These are phyloP conservation scores for Upupa epops DNA, from an alignment of 2,113 vertebrate genomes.

Conservation along the genomic window DNA sequence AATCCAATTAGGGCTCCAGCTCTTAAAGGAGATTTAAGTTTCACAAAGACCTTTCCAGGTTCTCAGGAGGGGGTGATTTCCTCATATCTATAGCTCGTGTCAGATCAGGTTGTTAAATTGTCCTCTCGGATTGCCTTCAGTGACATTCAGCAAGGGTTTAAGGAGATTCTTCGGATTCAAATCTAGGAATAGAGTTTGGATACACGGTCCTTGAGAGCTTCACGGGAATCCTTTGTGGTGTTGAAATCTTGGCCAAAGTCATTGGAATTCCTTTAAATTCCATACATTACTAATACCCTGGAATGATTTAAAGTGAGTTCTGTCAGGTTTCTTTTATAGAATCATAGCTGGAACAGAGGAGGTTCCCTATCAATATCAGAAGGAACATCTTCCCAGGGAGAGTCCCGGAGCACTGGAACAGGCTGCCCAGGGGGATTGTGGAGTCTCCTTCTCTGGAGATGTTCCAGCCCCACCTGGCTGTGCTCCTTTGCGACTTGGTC, in stretches of 20 bases:
- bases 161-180: neutral
- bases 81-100: neutral
- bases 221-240: neutral
- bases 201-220: neutral
- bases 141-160: neutral
- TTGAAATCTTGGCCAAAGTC: neutral
- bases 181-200: neutral
- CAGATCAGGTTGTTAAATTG: neutral
- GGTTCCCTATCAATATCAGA: too few relatives aligned
- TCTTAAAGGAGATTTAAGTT: constrained; percentile 11
- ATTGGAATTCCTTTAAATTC: neutral
- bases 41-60: neutral
- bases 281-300: too few relatives aligned
- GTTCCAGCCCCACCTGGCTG: too few relatives aligned
- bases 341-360: too few relatives aligned
- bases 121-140: neutral
- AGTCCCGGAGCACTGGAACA: too few relatives aligned
- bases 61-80: neutral
- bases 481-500: too few relatives aligned
- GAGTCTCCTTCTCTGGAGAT: too few relatives aligned
- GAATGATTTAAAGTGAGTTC: neutral
- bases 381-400: too few relatives aligned
- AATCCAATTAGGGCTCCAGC: neutral
- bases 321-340: neutral
- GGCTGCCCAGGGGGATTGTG: too few relatives aligned